Base-by-base conservation (phyloP, 2,797 vertebrate genomes). In the Cyclopterus lumpus region DNA sequence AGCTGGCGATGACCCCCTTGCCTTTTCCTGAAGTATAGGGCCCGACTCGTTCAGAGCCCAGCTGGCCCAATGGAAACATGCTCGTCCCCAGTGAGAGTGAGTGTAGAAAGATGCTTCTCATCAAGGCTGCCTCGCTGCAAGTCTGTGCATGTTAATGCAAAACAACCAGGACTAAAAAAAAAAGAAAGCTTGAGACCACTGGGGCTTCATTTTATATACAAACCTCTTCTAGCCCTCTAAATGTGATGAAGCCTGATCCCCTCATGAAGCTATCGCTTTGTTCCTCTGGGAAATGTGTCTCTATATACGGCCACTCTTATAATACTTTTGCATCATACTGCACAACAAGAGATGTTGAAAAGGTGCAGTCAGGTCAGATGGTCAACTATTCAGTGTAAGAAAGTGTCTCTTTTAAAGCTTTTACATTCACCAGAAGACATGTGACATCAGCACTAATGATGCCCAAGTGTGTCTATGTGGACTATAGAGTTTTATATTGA, bases 11-110 rank as follows among this genome's bases (percentile, higher is more conserved):
- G 58, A 24, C 6, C 66, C 74, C 48, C 22, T 14, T 38, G 42
- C 64, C 63, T 87, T 87, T 84, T 86, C 79, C 82, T 82, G 70
- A 80, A 88, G 80, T 72, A 88, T n/a, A n/a, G n/a, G 81, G 78
- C 57, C 0, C 11, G 26, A 30, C 48, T 71, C 22, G 30, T 71
- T 84, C 53, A 79, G 59, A 75, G 74, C 75, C 83, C 86, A 90
- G 88, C 85, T 91, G 84, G 73, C 83, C 82, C 40, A 75, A 90
- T 91, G 93, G 91, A 93, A 93, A 91, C 86, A 80, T 60, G 28
- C 70, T 9, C 0, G 77, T 93, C 92, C 92, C 92, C 85, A 77
- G 92, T 83, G 90, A 85, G 69, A 74, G 48, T 18, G 34, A 82
- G 87, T 82, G 93, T 76, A 77, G 85, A 91, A 75, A 90, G 89